Conservation (phyloP, 92 coral and sea anemone genomes). For the Heliopora coerulea region DNA sequence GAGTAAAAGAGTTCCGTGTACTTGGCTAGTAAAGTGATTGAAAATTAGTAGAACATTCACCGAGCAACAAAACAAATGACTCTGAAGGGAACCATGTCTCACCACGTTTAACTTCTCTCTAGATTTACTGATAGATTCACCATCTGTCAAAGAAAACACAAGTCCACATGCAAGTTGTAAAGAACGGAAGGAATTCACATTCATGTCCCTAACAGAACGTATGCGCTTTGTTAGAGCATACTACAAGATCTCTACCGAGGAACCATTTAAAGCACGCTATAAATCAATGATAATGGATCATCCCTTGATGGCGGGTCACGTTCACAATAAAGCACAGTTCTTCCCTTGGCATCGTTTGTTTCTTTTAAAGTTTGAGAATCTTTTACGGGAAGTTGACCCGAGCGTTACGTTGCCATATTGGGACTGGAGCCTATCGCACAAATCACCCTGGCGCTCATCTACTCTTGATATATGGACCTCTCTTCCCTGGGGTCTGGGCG, state of each 20-base stretch:
- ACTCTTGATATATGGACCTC: constrained; percentile 32
- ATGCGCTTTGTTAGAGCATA: constrained; percentile 30
- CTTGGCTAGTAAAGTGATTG: too few species aligned
- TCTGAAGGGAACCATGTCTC: too few species aligned
- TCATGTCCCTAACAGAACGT: constrained; percentile 33
- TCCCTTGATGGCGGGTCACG: constrained; percentile 26
- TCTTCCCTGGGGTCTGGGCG: constrained; percentile 43
- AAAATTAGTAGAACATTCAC: neutral
- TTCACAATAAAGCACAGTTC: constrained; percentile 38
- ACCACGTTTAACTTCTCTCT: too few species aligned
- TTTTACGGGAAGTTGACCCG: constrained; percentile 23
- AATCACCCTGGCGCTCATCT: constrained; percentile 33
- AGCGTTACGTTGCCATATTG: constrained; percentile 37
- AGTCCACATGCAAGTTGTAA: neutral
- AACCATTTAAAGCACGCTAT: constrained; percentile 38
- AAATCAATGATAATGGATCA: constrained; percentile 26
- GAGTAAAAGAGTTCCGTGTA: too few species aligned
- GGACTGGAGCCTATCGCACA: constrained; percentile 35
- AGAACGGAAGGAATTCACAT: constrained; percentile 30
- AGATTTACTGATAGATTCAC: neutral
- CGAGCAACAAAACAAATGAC: too few species aligned
- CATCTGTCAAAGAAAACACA: neutral
- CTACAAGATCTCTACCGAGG: neutral
- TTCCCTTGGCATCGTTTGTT: constrained; percentile 42
- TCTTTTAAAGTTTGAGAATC: constrained; percentile 24